Evolutionary conservation across 2,888 invertebrate genomes (phyloP).

Genomic region (Bibio marci): DNA sequence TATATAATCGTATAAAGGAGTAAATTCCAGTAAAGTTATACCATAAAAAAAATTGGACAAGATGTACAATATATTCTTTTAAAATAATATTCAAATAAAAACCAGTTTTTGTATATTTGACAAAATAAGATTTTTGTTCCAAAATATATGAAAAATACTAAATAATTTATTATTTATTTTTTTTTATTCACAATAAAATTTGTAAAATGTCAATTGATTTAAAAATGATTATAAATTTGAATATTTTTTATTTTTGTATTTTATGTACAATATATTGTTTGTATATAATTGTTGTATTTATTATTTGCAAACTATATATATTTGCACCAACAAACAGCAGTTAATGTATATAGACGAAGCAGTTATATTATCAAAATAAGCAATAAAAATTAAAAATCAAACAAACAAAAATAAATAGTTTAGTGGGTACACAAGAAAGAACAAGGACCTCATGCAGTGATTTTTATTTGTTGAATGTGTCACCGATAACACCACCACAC

Average conservation of each 20-base stretch:
- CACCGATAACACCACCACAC: constrained; percentile 3
- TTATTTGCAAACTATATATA: neutral
- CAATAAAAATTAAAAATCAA: neutral
- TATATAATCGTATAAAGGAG: too few relatives aligned
- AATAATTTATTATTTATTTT: too few relatives aligned
- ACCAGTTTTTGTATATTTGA: too few relatives aligned
- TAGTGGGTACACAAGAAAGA: neutral
- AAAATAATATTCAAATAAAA: too few relatives aligned
- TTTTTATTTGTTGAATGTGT: constrained; percentile 3
- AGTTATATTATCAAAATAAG: too few relatives aligned
- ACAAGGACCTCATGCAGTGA: constrained; percentile 3
- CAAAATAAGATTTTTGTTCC: too few relatives aligned
- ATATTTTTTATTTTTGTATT: neutral
- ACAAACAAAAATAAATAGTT: neutral
- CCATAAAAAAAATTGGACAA: too few relatives aligned
- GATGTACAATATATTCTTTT: too few relatives aligned
- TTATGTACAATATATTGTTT: neutral
- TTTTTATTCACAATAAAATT: neutral
- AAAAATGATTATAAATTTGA: constrained; percentile 2
- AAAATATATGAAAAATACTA: too few relatives aligned
- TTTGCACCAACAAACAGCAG: too few relatives aligned
- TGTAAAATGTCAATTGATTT: constrained; percentile 4
- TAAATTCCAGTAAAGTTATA: too few relatives aligned
- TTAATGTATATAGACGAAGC: too few relatives aligned
- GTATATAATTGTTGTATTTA: neutral